These are phyloP conservation scores for Sinocyclocheilus anophthalmus DNA, from an alignment of 2,113 vertebrate species.

Conservation along the genomic window DNA sequence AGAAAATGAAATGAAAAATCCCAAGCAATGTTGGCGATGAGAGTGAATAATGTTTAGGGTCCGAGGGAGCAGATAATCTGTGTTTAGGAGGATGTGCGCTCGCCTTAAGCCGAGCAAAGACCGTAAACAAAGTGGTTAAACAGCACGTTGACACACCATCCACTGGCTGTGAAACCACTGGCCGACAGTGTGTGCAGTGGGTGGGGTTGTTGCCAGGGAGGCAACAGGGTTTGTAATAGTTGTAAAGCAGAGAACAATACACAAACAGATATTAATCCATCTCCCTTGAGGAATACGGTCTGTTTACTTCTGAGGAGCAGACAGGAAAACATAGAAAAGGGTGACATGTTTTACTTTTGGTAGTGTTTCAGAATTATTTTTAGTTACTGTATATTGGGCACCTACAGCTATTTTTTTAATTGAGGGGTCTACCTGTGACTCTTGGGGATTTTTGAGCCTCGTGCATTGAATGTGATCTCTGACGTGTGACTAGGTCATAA, in stretches of 20 bases:
- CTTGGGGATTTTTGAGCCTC: neutral
- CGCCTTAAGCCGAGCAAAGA: constrained; percentile 54
- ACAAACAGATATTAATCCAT: constrained; percentile 64
- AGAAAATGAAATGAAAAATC: constrained; percentile 11
- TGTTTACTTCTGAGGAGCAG: constrained; percentile 41
- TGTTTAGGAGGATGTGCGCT: constrained; percentile 62
- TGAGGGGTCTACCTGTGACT: neutral
- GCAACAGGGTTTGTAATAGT: neutral
- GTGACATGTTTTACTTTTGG: neutral
- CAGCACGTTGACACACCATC: neutral
- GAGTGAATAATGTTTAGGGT: constrained; percentile 64
- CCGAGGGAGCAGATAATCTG: constrained; percentile 63
- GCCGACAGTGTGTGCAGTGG: neutral
- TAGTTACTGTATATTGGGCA: neutral
- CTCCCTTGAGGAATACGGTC: constrained; percentile 44
- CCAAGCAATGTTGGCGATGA: constrained; percentile 26
- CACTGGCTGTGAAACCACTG: neutral
- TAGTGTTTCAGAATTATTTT: neutral
- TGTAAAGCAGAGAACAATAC: constrained; percentile 45
- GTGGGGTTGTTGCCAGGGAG: constrained; percentile 45
- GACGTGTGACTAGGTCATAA: neutral
- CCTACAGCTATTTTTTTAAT: neutral
- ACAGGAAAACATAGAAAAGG: neutral
- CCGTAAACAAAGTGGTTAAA: constrained; percentile 63
- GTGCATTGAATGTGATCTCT: neutral